Evolutionary conservation across 2,113 vertebrate genomes (phyloP).

Genomic region (Triplophysa dalaica): DNA sequence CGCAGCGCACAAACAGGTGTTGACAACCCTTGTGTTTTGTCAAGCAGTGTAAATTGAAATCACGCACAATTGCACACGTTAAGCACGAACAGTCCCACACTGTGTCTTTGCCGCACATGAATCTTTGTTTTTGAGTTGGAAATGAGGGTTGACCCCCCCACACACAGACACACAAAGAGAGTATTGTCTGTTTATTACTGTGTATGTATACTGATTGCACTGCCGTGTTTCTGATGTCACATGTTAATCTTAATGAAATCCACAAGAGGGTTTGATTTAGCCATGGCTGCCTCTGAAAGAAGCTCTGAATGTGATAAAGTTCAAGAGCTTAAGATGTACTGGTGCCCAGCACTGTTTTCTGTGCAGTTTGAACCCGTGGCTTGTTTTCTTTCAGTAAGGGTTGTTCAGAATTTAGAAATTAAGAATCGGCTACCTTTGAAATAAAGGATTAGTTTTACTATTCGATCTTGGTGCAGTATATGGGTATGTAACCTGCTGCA

Average conservation of each 20-base stretch:
- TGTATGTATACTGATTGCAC: constrained; percentile 16
- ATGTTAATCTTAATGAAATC: background rate
- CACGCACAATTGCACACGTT: constrained; percentile 48
- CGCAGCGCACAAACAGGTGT: constrained; percentile 42
- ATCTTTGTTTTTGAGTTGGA: background rate
- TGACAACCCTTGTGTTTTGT: background rate
- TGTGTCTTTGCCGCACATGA: constrained; percentile 31
- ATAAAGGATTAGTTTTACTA: no score
- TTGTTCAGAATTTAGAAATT: background rate
- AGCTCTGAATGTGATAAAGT: background rate
- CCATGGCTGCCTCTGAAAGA: background rate
- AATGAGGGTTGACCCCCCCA: background rate
- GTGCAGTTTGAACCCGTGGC: background rate
- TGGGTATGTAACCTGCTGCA: background rate
- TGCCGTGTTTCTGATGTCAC: constrained; percentile 7
- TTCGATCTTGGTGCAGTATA: background rate
- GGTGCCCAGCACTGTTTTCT: background rate
- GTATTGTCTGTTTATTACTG: constrained; percentile 18
- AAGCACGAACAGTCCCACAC: constrained; percentile 52
- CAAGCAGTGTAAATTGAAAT: constrained; percentile 13
- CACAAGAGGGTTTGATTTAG: background rate
- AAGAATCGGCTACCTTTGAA: background rate
- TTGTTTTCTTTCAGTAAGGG: background rate
- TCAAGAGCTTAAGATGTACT: background rate
- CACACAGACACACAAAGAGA: background rate